These are phyloP conservation scores for Drosophila paracracens DNA, from an alignment of 2,888 invertebrate species.

Conservation along the genomic window DNA sequence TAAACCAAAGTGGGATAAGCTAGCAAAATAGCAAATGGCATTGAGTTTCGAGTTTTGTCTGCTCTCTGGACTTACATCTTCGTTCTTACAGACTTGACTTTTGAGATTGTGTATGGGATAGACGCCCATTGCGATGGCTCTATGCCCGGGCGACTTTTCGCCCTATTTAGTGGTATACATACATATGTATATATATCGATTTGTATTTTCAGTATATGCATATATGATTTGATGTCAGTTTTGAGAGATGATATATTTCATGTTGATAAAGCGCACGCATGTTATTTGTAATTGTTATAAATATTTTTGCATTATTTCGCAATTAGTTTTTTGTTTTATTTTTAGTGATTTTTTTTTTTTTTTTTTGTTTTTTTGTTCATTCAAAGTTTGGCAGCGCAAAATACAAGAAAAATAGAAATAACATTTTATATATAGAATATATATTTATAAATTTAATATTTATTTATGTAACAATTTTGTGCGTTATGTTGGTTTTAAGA, in stretches of 20 bases:
- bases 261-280: conserved; percentile 78
- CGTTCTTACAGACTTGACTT: conserved; percentile 93
- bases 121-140: conserved; percentile 95
- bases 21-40: conserved; percentile 45
- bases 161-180: conserved; percentile 87
- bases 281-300: conserved; percentile 16
- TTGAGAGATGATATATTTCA: conserved; percentile 55
- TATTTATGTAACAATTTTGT: conserved; percentile 35
- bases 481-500: conserved; percentile 26
- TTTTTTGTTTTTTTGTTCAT: conserved; percentile 49
- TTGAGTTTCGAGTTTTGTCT: conserved; percentile 33
- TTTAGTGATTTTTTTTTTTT: conserved; percentile 27
- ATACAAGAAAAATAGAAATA: conserved; percentile 76
- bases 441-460: conserved; percentile 35
- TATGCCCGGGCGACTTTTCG: conserved; percentile 96
- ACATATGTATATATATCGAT: conserved; percentile 40
- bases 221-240: conserved; percentile 42
- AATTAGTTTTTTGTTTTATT: not conserved
- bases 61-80: conserved; percentile 91
- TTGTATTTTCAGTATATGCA: conserved; percentile 44
- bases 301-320: conserved; percentile 20
- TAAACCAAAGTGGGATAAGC: conserved; percentile 20
- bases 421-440: conserved; percentile 59
- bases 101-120: conserved; percentile 95
- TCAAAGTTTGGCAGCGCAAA: conserved; percentile 79